Conservation (phyloP, 2,888 invertebrate genomes). For the Salpingus planirostris region DNA sequence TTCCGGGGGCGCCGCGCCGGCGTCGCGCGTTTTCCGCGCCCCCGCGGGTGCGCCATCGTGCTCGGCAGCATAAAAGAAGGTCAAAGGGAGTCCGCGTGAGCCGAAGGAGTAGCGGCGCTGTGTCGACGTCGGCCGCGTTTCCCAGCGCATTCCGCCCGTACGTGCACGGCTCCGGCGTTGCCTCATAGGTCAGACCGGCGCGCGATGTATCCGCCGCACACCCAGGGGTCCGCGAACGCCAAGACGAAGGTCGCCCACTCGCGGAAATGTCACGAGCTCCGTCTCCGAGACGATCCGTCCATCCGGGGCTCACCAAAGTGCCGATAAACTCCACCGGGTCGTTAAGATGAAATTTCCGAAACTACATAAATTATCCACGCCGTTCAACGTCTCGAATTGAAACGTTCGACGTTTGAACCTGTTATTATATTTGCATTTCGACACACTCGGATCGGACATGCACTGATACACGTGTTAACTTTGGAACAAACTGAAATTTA, state of each 20-base stretch:
- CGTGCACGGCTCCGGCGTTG: conserved; percentile 22
- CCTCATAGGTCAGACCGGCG: conserved; percentile 26
- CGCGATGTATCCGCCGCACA: conserved; percentile 19
- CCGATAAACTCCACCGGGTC: conserved; percentile 1
- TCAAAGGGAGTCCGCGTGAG: conserved; percentile 18
- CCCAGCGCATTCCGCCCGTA: conserved; percentile 24
- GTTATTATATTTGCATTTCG: no score
- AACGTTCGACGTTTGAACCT: no score
- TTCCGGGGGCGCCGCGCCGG: no score
- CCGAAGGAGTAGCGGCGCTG: conserved; percentile 12
- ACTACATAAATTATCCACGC: conserved; percentile 3
- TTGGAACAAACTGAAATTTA: no score
- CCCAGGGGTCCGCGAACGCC: conserved; percentile 14
- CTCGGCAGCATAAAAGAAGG: conserved; percentile 16
- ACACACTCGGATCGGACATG: no score
- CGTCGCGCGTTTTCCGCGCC: no score
- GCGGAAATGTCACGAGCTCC: conserved; percentile 22
- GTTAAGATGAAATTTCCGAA: no score
- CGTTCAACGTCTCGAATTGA: no score
- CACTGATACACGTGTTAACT: no score
- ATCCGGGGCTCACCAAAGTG: conserved; percentile 18
- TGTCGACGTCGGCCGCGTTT: no score
- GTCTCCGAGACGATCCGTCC: no score
- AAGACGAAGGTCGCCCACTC: conserved; percentile 26
- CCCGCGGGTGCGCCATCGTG: background rate